Evolutionary conservation across 2,113 vertebrate species (phyloP), one percentile per base, ranked within the genome.

Genomic region (Mohoua ochrocephala): DNA sequence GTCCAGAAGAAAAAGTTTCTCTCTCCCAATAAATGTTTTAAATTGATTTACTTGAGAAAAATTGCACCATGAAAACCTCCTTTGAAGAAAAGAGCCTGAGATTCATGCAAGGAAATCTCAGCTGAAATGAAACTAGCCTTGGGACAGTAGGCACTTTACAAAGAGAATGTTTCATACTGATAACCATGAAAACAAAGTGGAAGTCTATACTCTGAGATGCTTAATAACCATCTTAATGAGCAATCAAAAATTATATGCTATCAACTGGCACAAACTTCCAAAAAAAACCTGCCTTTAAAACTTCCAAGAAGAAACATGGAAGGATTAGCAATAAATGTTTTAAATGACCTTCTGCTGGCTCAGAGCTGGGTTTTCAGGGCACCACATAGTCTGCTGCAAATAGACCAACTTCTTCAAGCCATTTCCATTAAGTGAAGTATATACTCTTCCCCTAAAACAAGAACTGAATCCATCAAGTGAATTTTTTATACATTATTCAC

Each of bases 1-100:
- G 57, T 76, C 54, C 88, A 67, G 81, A 92, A 97, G 60, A 96
- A 84, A 84, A 96, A 84, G 81, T 92, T 92, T 56, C 39, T 30
- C 61, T 96, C 68, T 95, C 88, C 53, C 90, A 97, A 95, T 89
- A 95, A 97, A 94, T 81, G 79, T 87, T 89, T 94, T 94, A 96
- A 98, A 98, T 96, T 97, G 95, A 96, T 97, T 97, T 98, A 95
- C 82, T 96, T 79, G 37, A 95, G 91, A 94, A 96, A 70, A 93
- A 96, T 44, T 31, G 5, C 33, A 92, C 67, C 89, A 87, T 90
- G 89, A 95, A 96, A 93, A 90, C 45, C 54, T 92, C 63, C 90
- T 97, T 97, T 97, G 97, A 97, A 97, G 96, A 89, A 83, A 52
- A 64, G 68, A 64, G 79, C 86, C 91, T 76, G 78, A 97, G 81